Evolutionary conservation across 1,140 invertebrate species (phyloP), one percentile per base, ranked within the genome.

Genomic region (Drosophila pallidifrons): DNA sequence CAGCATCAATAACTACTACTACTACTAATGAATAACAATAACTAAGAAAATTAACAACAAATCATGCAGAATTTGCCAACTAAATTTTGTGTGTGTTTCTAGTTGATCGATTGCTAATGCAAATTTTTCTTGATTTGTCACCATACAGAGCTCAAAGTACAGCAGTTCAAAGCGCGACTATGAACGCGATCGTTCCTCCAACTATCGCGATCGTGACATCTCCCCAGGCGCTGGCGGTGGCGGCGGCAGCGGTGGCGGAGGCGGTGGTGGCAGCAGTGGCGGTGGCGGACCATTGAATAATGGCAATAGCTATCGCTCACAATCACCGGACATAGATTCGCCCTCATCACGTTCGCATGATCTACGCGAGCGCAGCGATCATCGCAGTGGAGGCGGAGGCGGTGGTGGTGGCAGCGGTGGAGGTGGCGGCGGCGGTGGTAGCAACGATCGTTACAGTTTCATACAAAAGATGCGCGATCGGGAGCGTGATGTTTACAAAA

Each of bases 401-500:
- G 67, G 79, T 13, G 77, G 75, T 3, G 54, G 75, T 20, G 77
- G 75, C 4, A 70, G 93, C 68, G 92, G 93, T 71, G 92, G 94
- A 77, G 94, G 96, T 79, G 93, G 52, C 7, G n/a, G 82, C 32
- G 67, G 75, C 3, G 68, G 77, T 41, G 82, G 82, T 13, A 77
- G 82, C 55, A 74, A 77, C 7, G 90, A 91, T 41, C 88, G 91
- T 7, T 92, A 90, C 75, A 95, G 96, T 93, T 96, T 96, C 94
- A 93, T 96, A 93, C 95, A 97, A 87, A 96, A 96, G 94, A 94
- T 95, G 93, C 94, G 95, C 78, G 95, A 97, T 94, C 97, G 97
- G 95, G 96, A 97, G 95, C 97, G 97, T 95, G 97, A 95, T 94
- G 96, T 97, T 94, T 97, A 96, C 93, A 97, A 96, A 94, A 96